Conservation (phyloP, 2,888 invertebrate species). For the Monopis laevigella region DNA sequence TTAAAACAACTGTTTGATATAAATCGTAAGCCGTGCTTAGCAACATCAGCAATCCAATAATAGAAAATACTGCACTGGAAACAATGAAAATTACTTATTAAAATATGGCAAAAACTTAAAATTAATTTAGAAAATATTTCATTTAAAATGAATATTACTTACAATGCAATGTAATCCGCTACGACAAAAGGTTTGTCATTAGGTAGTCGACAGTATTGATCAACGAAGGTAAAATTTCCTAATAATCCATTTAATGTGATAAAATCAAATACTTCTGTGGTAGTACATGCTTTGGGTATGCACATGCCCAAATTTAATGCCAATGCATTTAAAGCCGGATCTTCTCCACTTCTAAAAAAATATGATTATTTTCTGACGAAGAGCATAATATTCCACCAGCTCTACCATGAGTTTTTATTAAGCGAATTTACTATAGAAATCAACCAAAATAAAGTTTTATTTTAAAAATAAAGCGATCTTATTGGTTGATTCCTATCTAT, state of each 20-base stretch:
- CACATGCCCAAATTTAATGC: constrained; percentile 14
- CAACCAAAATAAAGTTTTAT: too few species aligned
- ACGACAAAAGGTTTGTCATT: constrained; percentile 14
- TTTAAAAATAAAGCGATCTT: too few species aligned
- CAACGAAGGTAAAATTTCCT: constrained; percentile 2
- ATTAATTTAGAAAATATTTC: too few species aligned
- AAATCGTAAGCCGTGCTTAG: constrained; percentile 1
- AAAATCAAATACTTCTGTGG: constrained; percentile 9
- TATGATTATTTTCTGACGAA: too few species aligned
- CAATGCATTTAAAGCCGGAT: too few species aligned
- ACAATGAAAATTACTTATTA: background rate
- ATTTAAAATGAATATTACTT: constrained; percentile 9
- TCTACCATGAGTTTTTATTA: too few species aligned
- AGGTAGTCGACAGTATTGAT: constrained; percentile 14
- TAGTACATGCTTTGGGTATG: constrained; percentile 15
- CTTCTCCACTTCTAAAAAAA: too few species aligned
- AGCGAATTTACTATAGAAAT: too few species aligned
- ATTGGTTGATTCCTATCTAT: too few species aligned
- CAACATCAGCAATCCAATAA: background rate
- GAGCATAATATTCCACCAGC: too few species aligned
- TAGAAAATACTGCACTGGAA: background rate
- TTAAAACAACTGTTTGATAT: background rate
- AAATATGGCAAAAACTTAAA: too few species aligned
- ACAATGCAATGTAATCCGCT: constrained; percentile 15
- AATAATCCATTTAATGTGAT: background rate